A percentile compares a stretch with the other conserved stretches of the same genome.
Evolutionary conservation across 2,888 invertebrate genomes (phyloP).

Genomic region (Tachina grossa): DNA sequence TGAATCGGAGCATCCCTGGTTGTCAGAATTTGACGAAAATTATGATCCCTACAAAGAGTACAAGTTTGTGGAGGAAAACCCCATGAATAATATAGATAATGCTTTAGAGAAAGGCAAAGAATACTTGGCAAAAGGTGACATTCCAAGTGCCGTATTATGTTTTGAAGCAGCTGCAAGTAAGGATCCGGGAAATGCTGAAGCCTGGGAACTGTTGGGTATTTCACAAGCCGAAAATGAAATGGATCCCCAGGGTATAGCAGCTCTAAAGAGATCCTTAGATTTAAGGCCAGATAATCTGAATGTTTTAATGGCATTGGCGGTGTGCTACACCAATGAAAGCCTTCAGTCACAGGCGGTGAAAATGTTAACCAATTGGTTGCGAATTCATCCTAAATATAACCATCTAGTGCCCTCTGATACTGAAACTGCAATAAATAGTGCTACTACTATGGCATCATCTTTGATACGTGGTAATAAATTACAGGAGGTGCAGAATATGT

Average conservation of each 20-base stretch:
- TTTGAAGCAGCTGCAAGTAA: constrained; percentile 98
- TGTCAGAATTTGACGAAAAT: constrained; percentile 86
- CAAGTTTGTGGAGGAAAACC: constrained; percentile 88
- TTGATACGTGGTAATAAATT: constrained; percentile 82
- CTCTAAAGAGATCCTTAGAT: constrained; percentile 92
- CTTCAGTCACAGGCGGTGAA: constrained; percentile 94
- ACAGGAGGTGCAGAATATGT: constrained; percentile 89
- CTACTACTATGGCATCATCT: constrained; percentile 80
- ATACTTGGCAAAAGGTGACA: constrained; percentile 92
- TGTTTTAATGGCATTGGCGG: constrained; percentile 95
- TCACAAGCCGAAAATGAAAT: constrained; percentile 99
- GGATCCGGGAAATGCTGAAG: constrained; percentile 89
- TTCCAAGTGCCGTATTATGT: constrained; percentile 96
- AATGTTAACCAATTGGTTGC: constrained; percentile 90
- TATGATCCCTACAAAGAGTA: constrained; percentile 86
- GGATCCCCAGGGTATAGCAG: constrained; percentile 96
- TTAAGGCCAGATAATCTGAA: constrained; percentile 91
- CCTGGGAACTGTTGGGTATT: constrained; percentile 94
- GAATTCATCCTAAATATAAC: constrained; percentile 91
- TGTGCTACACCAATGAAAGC: constrained; percentile 98
- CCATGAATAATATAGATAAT: constrained; percentile 89
- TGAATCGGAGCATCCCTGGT: constrained; percentile 87
- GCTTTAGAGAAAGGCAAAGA: constrained; percentile 94
- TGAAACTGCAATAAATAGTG: constrained; percentile 83
- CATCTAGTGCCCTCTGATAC: constrained; percentile 84